Conservation (phyloP, 2,888 invertebrate genomes). For the Syrphus vitripennis region DNA sequence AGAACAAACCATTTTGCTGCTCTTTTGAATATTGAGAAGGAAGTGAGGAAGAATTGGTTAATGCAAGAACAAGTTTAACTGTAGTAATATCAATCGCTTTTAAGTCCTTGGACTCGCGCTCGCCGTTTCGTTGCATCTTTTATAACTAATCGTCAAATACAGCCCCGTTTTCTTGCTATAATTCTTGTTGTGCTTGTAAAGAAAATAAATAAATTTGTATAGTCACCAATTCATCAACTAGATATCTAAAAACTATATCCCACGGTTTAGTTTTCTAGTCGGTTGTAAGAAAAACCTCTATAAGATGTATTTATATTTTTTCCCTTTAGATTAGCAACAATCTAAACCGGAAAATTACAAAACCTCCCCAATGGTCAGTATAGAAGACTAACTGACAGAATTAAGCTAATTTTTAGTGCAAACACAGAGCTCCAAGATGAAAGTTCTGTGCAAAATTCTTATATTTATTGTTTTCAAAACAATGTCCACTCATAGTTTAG, state of each 20-base stretch:
- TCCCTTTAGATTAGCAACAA: conserved; percentile 30
- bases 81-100: too few species aligned
- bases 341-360: conserved; percentile 47
- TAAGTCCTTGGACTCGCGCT: too few species aligned
- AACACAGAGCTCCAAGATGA: conserved; percentile 27
- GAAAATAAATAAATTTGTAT: too few species aligned
- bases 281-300: not conserved
- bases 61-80: too few species aligned
- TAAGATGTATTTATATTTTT: not conserved
- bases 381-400: not conserved
- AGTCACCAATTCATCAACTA: not conserved
- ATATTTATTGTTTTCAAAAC: not conserved
- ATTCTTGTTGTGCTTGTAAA: not conserved
- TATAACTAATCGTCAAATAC: not conserved
- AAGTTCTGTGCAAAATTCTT: conserved; percentile 25
- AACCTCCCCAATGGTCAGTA: not conserved
- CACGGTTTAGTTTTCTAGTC: not conserved
- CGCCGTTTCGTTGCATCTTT: not conserved
- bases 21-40: too few species aligned
- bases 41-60: too few species aligned
- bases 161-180: not conserved
- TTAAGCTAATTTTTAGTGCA: conserved; percentile 2
- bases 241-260: not conserved
- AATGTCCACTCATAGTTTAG: not conserved
- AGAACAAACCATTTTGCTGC: too few species aligned